phyloP scores from a whole-genome alignment of 2,888 invertebrate species.

The Podabrus alpinus region DNA sequence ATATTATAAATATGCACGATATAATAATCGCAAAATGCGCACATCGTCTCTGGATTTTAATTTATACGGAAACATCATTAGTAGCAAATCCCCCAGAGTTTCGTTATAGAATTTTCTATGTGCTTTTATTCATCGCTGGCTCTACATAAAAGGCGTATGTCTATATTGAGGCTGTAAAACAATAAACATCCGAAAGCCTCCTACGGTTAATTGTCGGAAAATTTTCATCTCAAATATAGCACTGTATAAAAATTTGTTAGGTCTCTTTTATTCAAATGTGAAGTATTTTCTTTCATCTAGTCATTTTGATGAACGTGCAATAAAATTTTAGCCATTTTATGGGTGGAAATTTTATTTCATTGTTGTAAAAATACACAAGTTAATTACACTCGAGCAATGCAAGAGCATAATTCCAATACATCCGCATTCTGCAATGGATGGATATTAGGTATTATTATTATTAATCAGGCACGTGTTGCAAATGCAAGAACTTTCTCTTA shows the following conservation, averaged over 20 bases:
- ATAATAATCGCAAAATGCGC: conserved; percentile 6
- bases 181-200: conserved; percentile 34
- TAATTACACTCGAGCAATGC: not conserved
- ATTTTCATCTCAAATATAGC: conserved; percentile 27
- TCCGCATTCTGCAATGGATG: not conserved
- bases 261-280: not conserved
- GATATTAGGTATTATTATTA: not conserved
- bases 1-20: conserved; percentile 5
- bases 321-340: not conserved
- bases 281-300: not conserved
- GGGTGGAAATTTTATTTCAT: not conserved
- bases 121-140: conserved; percentile 7
- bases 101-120: conserved; percentile 17
- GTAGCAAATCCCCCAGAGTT: conserved; percentile 10
- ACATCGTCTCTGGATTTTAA: conserved; percentile 16
- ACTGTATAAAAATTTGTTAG: not conserved
- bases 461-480: not conserved
- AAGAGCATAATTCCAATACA: not conserved
- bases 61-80: conserved; percentile 23
- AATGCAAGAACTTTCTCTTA: not conserved
- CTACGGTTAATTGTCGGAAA: conserved; percentile 19
- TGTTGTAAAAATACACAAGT: not conserved
- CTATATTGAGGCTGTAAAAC: conserved; percentile 32
- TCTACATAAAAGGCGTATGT: conserved; percentile 16
- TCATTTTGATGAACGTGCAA: not conserved